Conservation (phyloP, 2,888 invertebrate species). For the Harmothoe impar region DNA sequence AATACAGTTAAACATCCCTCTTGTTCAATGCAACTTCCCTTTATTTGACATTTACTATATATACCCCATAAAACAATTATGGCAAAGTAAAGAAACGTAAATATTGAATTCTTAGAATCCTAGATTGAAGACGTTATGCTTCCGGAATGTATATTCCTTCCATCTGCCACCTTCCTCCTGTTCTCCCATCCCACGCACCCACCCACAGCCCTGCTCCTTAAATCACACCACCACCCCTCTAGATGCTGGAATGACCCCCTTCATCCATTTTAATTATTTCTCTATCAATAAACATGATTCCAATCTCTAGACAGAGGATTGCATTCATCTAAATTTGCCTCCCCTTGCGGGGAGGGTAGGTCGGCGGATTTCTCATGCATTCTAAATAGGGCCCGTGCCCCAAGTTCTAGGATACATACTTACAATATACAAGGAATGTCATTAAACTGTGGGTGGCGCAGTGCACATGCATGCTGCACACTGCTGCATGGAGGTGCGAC, state of each 20-base stretch:
- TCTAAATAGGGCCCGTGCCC: background rate
- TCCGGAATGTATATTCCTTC: background rate
- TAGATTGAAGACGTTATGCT: constrained; percentile 49
- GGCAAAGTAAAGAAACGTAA: too few species aligned
- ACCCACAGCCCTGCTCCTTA: background rate
- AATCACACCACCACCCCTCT: background rate
- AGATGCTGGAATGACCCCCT: background rate
- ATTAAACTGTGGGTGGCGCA: background rate
- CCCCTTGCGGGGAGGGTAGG: background rate
- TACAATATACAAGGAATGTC: background rate
- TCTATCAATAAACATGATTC: constrained; percentile 46
- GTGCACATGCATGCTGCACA: too few species aligned
- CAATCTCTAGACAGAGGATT: constrained; percentile 46
- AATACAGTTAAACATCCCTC: too few species aligned
- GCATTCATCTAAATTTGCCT: constrained; percentile 5
- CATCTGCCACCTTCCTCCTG: background rate
- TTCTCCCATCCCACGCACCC: background rate
- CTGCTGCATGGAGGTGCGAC: too few species aligned
- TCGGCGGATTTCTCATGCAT: constrained; percentile 16
- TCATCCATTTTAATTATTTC: constrained; percentile 42
- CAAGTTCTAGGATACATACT: background rate
- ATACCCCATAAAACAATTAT: too few species aligned
- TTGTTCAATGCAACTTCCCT: too few species aligned
- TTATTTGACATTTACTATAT: too few species aligned
- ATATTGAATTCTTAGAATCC: background rate